Evolutionary conservation across 2,113 vertebrate species (phyloP), one percentile per base, ranked within the genome.

Genomic region (Stomatorhinus ivindoensis): DNA sequence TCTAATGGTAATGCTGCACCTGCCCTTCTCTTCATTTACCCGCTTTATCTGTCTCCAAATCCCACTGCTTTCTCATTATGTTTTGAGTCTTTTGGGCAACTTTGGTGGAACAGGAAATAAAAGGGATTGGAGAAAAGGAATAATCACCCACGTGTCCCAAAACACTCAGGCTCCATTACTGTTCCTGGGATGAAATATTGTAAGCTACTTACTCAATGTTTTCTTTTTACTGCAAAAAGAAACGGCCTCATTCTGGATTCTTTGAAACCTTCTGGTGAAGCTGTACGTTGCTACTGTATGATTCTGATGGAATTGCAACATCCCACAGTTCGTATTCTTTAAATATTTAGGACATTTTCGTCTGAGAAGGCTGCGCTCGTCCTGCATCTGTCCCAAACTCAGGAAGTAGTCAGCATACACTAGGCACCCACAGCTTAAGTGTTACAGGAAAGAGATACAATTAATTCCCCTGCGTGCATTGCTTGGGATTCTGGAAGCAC

Each of bases 1-100:
- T 87, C 53, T 61, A 87, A 87, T 65, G 42, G 58, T 87, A 84
- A 31, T 65, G 51, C 55, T 46, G 35, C 55, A 44, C 87, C 87
- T 87, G 55, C 8, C 21, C 39, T 21, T 87, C 51, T 58, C 58
- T 61, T 44, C 51, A n/a, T 87, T 87, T 19, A 42, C 39, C 39
- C 19, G 48, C 15, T 61, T 87, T 61, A 87, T 87, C 51, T 61
- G 42, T 27, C 13, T 35, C 3, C 86, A 53, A 35, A 87, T 87
- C 86, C 24, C 31, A 24, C 39, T 47, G 55, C 31, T 55, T 87
- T 65, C n/a, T 87, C 51, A 65, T 61, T 87, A 46, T 61, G 39
- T 65, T 42, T 87, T 87, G 42, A 48, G 50, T 55, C 61, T 50
- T 35, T 87, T 53, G 47, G 85, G 31, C 85, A 87, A 87, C 85